Conservation (phyloP, 1,140 invertebrate species). For the Augochlora pura region DNA sequence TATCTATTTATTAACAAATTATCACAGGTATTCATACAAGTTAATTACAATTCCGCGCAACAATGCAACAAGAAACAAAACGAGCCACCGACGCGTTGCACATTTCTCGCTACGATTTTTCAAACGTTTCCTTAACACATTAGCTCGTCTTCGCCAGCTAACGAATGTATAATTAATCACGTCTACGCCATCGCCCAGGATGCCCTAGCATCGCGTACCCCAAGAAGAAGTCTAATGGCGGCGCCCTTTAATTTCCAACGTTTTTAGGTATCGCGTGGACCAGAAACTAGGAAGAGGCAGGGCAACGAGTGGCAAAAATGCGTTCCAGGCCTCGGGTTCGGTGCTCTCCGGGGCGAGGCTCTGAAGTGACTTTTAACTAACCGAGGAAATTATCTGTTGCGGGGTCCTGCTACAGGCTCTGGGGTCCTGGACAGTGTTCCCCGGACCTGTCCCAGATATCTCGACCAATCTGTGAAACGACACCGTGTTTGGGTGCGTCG, state of each 20-base stretch:
- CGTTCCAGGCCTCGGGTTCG: slow-evolving; percentile 66
- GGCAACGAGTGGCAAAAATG: slow-evolving; percentile 54
- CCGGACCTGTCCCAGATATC: slow-evolving; percentile 52
- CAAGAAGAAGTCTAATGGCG: background rate
- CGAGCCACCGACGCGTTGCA: too few relatives aligned
- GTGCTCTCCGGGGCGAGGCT: slow-evolving; percentile 28
- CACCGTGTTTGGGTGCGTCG: slow-evolving; percentile 26
- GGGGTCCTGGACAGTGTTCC: slow-evolving; percentile 74
- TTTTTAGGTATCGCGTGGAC: slow-evolving; percentile 26
- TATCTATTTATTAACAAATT: too few relatives aligned
- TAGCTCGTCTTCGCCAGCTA: too few relatives aligned
- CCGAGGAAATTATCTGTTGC: slow-evolving; percentile 67
- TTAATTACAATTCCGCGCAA: too few relatives aligned
- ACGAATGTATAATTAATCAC: too few relatives aligned
- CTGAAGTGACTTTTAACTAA: slow-evolving; percentile 73
- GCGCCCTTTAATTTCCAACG: slow-evolving; percentile 44
- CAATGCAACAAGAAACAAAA: too few relatives aligned
- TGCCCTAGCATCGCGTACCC: background rate
- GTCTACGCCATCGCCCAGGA: too few relatives aligned
- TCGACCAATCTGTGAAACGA: slow-evolving; percentile 52
- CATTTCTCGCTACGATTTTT: too few relatives aligned
- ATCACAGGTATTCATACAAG: too few relatives aligned
- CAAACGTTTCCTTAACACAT: too few relatives aligned
- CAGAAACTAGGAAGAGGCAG: background rate
- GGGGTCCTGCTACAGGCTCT: slow-evolving; percentile 47